Evolutionary conservation across 2,888 invertebrate species (phyloP), one percentile per base, ranked within the genome.

Genomic region (Andrena hattorfiana): DNA sequence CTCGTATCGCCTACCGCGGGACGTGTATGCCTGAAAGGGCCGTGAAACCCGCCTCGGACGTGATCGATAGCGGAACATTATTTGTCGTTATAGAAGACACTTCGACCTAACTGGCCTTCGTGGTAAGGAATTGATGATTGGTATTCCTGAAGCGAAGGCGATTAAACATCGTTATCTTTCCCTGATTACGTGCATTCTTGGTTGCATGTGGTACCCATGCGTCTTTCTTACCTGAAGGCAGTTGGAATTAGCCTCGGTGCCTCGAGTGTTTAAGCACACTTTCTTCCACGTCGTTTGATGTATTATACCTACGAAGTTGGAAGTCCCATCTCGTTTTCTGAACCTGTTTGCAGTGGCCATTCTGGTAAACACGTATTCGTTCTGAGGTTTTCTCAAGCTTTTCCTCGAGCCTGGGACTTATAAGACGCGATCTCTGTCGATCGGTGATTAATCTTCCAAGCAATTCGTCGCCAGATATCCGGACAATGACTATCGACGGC

Each of bases 1-100:
- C 66, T 70, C 75, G 67, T 74, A 74, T 78, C 78, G 82, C 71
- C 73, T 68, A 56, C 35, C 54, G 68, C 60, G 69, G 68, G 23
- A 49, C 77, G 76, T 77, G 80, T 69, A 51, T 78, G 83, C 72
- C 82, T 74, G 70, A 85, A 77, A 81, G 69, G 66, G 71, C 78
- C 80, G 32, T 71, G 81, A 80, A 84, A 80, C 74, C 63, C 70
- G 48, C 32, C 1, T 54, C 49, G 48, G 68, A 59, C 79, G 77
- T 87, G 87, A 87, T 84, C 87, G 87, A 87, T 87, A 74, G 76
- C n/a, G 42, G 32, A n/a, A 62, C 83, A 85, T 87, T 87, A 87
- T 84, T 87, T 87, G 84, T 87, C 87, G 87, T 87, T 87, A 87
- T 51, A 28, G 73, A 60, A 64, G 76, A 72, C 73, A 63, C 77